A percentile compares a stretch with the other conserved stretches of the same genome.
These are phyloP conservation scores for Myxocyprinus asiaticus DNA, from an alignment of 2,113 vertebrate genomes.

Conservation along the genomic window DNA sequence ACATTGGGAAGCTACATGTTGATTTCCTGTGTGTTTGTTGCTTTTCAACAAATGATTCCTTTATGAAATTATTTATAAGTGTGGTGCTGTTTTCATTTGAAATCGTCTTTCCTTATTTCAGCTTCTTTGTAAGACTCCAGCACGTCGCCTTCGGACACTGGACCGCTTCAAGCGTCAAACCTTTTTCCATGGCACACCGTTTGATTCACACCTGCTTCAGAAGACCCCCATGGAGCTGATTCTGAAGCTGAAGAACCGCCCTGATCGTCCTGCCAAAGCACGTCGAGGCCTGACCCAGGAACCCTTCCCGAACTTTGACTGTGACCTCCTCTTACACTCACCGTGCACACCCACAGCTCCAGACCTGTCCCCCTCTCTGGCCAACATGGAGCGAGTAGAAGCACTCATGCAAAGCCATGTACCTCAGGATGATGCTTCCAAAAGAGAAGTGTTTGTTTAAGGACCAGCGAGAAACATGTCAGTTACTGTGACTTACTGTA, in stretches of 20 bases:
- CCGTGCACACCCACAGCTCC: conserved; percentile 52
- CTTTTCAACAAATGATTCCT: too few species aligned
- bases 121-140: conserved; percentile 89
- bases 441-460: conserved; percentile 62
- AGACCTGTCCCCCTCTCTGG: conserved; percentile 52
- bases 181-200: conserved; percentile 86
- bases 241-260: conserved; percentile 70
- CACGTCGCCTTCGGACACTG: conserved; percentile 80
- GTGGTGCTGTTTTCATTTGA: too few species aligned
- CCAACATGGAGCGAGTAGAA: conserved; percentile 52
- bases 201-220: conserved; percentile 87
- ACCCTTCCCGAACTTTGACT: conserved; percentile 85
- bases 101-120: conserved; percentile 55
- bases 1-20: too few species aligned
- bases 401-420: conserved; percentile 32
- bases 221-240: conserved; percentile 83
- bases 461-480: background rate
- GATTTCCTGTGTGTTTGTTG: too few species aligned
- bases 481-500: background rate
- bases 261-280: conserved; percentile 70
- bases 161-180: conserved; percentile 88
- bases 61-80: too few species aligned
- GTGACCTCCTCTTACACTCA: conserved; percentile 71
- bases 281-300: conserved; percentile 69
- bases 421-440: conserved; percentile 58